A percentile compares a stretch with the other conserved stretches of the same genome.
Evolutionary conservation across 2,888 invertebrate species (phyloP).

Genomic region (Pandemis cinnamomeana): DNA sequence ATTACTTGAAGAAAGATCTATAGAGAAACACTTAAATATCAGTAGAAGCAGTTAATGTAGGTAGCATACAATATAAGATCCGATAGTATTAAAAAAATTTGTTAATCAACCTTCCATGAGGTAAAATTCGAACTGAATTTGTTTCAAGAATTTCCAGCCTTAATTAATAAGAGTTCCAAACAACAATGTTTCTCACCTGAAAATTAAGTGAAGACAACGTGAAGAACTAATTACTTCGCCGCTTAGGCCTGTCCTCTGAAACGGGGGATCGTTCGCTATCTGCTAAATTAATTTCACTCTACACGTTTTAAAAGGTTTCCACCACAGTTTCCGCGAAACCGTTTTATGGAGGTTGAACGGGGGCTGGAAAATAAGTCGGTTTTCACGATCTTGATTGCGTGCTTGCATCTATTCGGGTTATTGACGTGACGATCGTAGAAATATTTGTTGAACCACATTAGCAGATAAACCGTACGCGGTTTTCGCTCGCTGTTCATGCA

Average conservation of each 20-base stretch:
- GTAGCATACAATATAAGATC: not conserved
- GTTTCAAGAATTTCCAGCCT: conserved; percentile 4
- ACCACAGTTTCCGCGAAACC: not conserved
- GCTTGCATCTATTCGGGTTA: not conserved
- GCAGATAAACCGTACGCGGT: too few species aligned
- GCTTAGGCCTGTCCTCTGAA: conserved; percentile 3
- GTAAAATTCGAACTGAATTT: conserved; percentile 8
- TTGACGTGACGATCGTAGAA: not conserved
- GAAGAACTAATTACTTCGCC: conserved; percentile 26
- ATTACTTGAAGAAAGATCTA: too few species aligned
- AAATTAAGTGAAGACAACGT: conserved; percentile 25
- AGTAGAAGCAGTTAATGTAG: too few species aligned
- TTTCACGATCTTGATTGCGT: not conserved
- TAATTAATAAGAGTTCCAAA: conserved; percentile 24
- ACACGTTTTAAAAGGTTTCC: conserved; percentile 8
- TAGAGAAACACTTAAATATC: too few species aligned
- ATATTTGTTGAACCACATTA: not conserved
- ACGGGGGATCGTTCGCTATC: not conserved
- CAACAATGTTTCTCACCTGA: conserved; percentile 16
- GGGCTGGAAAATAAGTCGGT: not conserved
- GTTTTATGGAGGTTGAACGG: not conserved
- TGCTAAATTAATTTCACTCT: conserved; percentile 13
- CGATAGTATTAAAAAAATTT: not conserved
- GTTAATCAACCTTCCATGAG: not conserved
- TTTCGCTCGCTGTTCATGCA: too few species aligned